These are phyloP conservation scores for Euglossa dilemma DNA, from an alignment of 1,140 invertebrate genomes.

Conservation along the genomic window DNA sequence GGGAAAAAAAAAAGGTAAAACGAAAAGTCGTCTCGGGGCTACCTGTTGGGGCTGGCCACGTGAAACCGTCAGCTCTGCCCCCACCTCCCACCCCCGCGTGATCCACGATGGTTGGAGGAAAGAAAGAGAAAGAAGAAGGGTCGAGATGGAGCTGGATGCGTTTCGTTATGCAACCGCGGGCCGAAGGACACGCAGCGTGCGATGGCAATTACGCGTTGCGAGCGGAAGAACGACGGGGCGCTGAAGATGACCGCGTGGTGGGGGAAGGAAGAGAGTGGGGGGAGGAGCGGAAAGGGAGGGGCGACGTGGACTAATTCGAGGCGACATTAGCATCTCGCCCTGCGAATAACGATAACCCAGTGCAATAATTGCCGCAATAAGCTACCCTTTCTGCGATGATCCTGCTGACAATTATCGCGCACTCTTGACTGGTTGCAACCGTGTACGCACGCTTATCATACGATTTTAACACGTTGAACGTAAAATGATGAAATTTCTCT, in stretches of 20 bases:
- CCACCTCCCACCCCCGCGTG: no score
- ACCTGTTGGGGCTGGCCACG: constrained; percentile 40
- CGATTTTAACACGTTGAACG: no score
- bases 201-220: constrained; percentile 61
- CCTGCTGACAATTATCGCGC: constrained; percentile 19
- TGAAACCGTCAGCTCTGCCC: constrained; percentile 24
- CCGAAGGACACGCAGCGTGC: constrained; percentile 68
- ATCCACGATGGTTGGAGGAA: constrained; percentile 20
- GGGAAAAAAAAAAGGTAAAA: neutral
- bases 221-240: constrained; percentile 59
- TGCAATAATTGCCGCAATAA: constrained; percentile 36
- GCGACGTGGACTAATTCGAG: constrained; percentile 69
- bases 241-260: neutral
- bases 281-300: constrained; percentile 24
- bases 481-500: no score
- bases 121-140: neutral
- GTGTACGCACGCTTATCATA: no score
- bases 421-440: neutral
- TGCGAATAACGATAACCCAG: constrained; percentile 46
- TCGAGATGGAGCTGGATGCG: constrained; percentile 32
- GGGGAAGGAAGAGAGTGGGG: constrained; percentile 9
- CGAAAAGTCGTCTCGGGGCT: neutral
- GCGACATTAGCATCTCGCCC: constrained; percentile 72
- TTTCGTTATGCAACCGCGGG: constrained; percentile 68
- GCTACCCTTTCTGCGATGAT: constrained; percentile 3